Base-by-base conservation (phyloP, 2,797 vertebrate species). In the Pantherophis alleghaniensis region DNA sequence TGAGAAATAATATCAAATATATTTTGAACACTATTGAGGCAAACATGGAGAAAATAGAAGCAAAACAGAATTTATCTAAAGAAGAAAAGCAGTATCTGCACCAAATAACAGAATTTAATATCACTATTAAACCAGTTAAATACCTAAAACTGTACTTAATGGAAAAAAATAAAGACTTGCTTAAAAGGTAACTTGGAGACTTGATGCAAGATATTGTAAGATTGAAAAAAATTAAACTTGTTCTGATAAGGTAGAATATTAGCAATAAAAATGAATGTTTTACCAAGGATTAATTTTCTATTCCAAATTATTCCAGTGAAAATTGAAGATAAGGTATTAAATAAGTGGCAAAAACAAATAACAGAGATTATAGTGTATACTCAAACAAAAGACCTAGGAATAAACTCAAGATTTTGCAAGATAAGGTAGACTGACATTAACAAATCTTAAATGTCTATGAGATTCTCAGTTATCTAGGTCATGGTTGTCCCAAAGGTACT, bases 231-330 rank as follows among this genome's bases (percentile, higher is more conserved):
- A 90, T 5, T 20, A 20, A 63, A 47, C 74, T 47, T 47, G 9
- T 47, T 83, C 74, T 83, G 74, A 22, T 24, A 83, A 83, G 74
- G 74, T 42, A 83, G 74, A 83, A 83, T 22, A 83, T 83, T 83
- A 47, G 37, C 4, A 83, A 22, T 47, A 47, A 83, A 83, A 83
- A 83, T 83, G 9, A 83, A 83, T 47, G 37, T 83, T 83, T 88
- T n/a, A 88, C 87, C 32, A 59, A 88, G 56, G 87, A 88, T 53
- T 53, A 28, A 22, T 88, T 55, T 56, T 55, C 13, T 59, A n/a
- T 95, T 95, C 95, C 74, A 83, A 83, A 83, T 83, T 42, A 83
- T 83, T 83, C 37, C 18, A 83, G 18, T 22, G 7, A 79, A 42
- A 37, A 79, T 79, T 79, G 69, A 79, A 79, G 69, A 79, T 22